Conservation (phyloP, 2,888 invertebrate species). For the Patella depressa region DNA sequence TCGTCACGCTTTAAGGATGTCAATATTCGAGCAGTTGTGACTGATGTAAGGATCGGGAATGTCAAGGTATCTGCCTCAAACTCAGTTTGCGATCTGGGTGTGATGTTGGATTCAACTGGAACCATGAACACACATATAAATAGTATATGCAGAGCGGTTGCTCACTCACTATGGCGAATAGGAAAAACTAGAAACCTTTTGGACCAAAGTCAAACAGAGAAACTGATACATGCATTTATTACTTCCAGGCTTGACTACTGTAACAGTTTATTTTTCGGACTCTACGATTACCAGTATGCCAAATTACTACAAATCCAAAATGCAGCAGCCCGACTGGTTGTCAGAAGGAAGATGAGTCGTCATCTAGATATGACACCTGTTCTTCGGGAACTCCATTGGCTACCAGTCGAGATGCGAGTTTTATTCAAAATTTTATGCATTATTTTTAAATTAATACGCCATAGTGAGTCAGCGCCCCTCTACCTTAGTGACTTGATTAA, state of each 20-base stretch:
- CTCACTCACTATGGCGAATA: not conserved
- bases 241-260: conserved; percentile 10
- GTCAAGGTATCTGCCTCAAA: too few relatives aligned
- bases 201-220: not conserved
- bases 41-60: not conserved
- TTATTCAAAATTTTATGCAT: conserved; percentile 3
- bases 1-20: not conserved
- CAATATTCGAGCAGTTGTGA: not conserved
- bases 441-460: not conserved
- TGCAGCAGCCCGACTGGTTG: conserved; percentile 11
- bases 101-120: too few relatives aligned
- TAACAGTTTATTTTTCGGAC: conserved; percentile 7
- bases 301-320: conserved; percentile 2
- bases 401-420: not conserved
- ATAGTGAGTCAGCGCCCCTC: not conserved
- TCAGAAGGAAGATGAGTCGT: not conserved
- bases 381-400: conserved; percentile 13
- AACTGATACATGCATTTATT: not conserved
- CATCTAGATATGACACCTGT: conserved; percentile 9
- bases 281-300: not conserved
- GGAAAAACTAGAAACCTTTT: not conserved
- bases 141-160: not conserved
- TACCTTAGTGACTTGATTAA: not conserved
- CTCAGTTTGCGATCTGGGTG: too few relatives aligned
- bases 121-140: too few relatives aligned